A percentile compares a stretch with the other conserved stretches of the same genome.
phyloP scores from a whole-genome alignment of 2,888 invertebrate genomes.

The Brenthis daphne region DNA sequence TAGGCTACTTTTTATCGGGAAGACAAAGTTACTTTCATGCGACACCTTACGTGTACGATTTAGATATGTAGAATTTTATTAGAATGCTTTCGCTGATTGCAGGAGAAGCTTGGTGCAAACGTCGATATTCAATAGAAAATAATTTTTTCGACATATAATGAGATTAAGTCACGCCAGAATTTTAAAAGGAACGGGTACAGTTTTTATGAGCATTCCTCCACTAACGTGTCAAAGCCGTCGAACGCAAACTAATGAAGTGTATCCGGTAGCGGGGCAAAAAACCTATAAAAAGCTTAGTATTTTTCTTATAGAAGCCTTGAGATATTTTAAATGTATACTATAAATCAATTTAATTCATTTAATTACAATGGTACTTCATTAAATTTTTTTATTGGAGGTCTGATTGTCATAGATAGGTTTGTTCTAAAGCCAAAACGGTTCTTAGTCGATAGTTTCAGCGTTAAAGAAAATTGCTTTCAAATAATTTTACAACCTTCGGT shows the following conservation, averaged over 20 bases:
- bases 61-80: no score
- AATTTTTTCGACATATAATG: background rate
- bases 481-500: no score
- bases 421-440: no score
- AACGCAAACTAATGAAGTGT: conserved; percentile 31
- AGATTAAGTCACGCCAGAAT: conserved; percentile 4
- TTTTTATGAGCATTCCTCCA: conserved; percentile 32
- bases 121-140: background rate
- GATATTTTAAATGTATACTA: background rate
- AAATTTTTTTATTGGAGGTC: no score
- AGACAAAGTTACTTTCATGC: no score
- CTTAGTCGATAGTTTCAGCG: no score
- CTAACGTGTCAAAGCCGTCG: conserved; percentile 19
- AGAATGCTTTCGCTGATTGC: no score
- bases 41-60: no score
- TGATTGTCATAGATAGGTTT: no score
- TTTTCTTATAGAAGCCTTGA: conserved; percentile 14
- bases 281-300: conserved; percentile 17
- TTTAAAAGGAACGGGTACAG: conserved; percentile 5
- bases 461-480: no score
- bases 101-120: no score
- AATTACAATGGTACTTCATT: background rate
- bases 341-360: background rate
- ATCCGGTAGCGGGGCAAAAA: conserved; percentile 29
- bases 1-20: no score